Evolutionary conservation across 2,113 vertebrate genomes (phyloP), one percentile per base, ranked within the genome.

Genomic region (Hypomesus transpacificus): DNA sequence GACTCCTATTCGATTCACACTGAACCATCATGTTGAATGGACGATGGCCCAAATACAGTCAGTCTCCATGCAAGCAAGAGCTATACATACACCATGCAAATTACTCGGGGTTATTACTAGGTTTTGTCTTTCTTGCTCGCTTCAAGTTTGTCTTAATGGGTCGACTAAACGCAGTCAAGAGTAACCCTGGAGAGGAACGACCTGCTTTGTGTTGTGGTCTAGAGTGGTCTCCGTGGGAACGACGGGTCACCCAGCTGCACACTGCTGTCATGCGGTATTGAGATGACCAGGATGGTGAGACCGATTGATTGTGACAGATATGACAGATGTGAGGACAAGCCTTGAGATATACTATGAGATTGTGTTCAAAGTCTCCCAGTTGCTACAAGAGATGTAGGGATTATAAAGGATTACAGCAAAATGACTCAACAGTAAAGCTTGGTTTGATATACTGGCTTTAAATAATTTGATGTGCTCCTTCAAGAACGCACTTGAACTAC

Each of bases 61-160:
- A 75, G 64, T 81, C 64, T 83, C 70, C 87, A 89, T 91, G 89
- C 91, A 91, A 88, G 78, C 77, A 83, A 75, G 83, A 85, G 59
- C 75, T 73, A 78, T 78, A 86, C 78, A 61, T 73, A 86, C 71
- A 80, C 75, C 90, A 91, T 92, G 90, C 90, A 92, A 75, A 74
- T 81, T 72, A 75, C 80, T 14, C 74, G 64, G 16, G 3, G 52
- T 76, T 77, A 68, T 34, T 66, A 74, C 71, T 56, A 76, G 5
- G n/a, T 63, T 65, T 63, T 66, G 17, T 34, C 26, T 68, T 77
- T 58, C 51, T 18, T 67, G 17, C 59, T 80, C 11, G 24, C 70
- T 78, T 59, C 58, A 53, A 52, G 62, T 64, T 26, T 74, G 71
- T 75, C 54, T 11, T 69, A 24, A 71, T 54, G 52, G 31, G 63